These are phyloP conservation scores for Odontomachus brunneus DNA, from an alignment of 1,140 invertebrate genomes.

Conservation along the genomic window DNA sequence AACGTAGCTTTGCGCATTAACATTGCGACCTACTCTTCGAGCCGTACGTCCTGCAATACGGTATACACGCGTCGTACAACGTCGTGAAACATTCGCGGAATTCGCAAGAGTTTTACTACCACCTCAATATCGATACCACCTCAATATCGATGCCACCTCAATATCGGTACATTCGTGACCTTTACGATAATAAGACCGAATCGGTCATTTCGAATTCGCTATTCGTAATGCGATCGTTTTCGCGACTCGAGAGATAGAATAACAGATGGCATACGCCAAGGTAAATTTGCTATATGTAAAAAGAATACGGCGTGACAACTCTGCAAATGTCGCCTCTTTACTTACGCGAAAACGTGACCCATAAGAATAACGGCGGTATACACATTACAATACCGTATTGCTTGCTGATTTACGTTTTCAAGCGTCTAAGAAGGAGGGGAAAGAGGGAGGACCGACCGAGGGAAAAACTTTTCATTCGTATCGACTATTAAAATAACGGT, in stretches of 20 bases:
- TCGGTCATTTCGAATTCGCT: not conserved
- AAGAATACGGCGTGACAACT: not conserved
- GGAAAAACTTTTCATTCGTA: conserved; percentile 2
- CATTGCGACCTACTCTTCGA: no score
- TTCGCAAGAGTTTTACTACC: no score
- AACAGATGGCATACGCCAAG: not conserved
- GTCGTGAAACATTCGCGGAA: no score
- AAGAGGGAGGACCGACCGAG: no score
- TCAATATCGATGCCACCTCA: no score
- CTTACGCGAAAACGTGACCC: not conserved
- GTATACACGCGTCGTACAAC: no score
- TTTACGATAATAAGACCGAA: not conserved
- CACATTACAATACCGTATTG: not conserved
- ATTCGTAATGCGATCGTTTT: not conserved
- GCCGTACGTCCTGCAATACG: no score
- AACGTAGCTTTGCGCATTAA: not conserved
- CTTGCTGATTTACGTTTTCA: not conserved
- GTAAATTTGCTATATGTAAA: not conserved
- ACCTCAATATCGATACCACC: no score
- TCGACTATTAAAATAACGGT: conserved; percentile 33
- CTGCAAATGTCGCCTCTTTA: not conserved
- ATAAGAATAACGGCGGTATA: not conserved
- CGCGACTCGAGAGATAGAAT: not conserved
- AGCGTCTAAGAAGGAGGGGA: not conserved
- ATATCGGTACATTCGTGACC: no score